Evolutionary conservation across 2,888 invertebrate genomes (phyloP).

Genomic region (Liodrosophila aerea): DNA sequence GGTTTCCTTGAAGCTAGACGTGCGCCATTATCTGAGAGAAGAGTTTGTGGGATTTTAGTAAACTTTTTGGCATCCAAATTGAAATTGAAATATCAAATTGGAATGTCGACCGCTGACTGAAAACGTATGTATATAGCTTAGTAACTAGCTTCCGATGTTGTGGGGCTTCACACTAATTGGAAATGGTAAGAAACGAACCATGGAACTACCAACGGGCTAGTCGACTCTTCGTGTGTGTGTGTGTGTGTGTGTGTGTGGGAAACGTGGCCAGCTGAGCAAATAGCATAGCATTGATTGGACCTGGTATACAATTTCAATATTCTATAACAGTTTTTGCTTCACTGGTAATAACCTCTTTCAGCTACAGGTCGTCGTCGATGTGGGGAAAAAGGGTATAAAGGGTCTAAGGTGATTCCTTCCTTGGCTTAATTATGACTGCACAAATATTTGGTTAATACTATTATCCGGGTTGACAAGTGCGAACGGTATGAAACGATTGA

Average conservation of each 20-base stretch:
- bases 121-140: slow-evolving; percentile 44
- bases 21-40: slow-evolving; percentile 45
- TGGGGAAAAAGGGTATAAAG: slow-evolving; percentile 28
- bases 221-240: slow-evolving; percentile 1
- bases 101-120: slow-evolving; percentile 67
- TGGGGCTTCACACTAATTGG: slow-evolving; percentile 68
- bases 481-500: slow-evolving; percentile 15
- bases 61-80: slow-evolving; percentile 27
- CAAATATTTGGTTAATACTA: slow-evolving; percentile 43
- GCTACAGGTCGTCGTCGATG: slow-evolving; percentile 58
- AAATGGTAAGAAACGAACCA: slow-evolving; percentile 49
- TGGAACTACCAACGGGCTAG: slow-evolving; percentile 35
- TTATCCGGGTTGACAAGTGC: slow-evolving; percentile 5
- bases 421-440: slow-evolving; percentile 31
- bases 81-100: slow-evolving; percentile 56
- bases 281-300: slow-evolving; percentile 9
- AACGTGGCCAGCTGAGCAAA: slow-evolving; percentile 65
- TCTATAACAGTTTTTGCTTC: not conserved
- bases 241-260: slow-evolving; percentile 34
- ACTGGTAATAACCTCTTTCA: slow-evolving; percentile 39
- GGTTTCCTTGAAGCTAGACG: slow-evolving; percentile 20
- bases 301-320: too few species aligned
- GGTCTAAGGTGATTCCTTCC: too few species aligned
- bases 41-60: slow-evolving; percentile 16
- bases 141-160: slow-evolving; percentile 46